Evolutionary conservation across 92 coral and sea anemone species (phyloP).

Genomic region (Parazoanthus darwini): DNA sequence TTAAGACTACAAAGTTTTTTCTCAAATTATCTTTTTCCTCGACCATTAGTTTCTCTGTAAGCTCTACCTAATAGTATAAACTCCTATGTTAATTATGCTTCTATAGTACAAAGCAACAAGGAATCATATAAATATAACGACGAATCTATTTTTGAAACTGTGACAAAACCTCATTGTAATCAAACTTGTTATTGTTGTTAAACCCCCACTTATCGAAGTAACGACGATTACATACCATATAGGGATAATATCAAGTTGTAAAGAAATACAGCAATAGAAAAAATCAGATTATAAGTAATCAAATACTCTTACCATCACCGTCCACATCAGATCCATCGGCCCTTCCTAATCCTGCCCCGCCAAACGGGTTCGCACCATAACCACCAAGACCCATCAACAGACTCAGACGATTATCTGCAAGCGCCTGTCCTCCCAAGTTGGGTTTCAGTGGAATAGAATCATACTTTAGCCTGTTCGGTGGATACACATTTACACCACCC

Average conservation of each 20-base stretch:
- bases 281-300: not conserved
- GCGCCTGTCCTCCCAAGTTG: slow-evolving; percentile 38
- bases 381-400: slow-evolving; percentile 23
- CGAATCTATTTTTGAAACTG: not conserved
- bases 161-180: no score
- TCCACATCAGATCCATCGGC: not conserved
- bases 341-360: not conserved
- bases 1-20: no score
- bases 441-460: slow-evolving; percentile 83
- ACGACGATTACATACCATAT: no score
- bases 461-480: slow-evolving; percentile 71
- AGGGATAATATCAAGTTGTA: no score
- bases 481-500: slow-evolving; percentile 41
- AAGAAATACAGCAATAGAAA: no score
- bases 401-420: slow-evolving; percentile 48
- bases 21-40: no score
- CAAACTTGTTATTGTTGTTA: not conserved
- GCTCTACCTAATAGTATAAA: not conserved
- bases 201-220: not conserved
- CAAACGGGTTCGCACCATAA: slow-evolving; percentile 11
- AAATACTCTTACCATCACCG: slow-evolving; percentile 2
- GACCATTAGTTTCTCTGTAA: no score
- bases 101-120: no score
- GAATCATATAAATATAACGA: no score
- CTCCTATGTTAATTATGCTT: not conserved